Evolutionary conservation across 2,113 vertebrate species (phyloP), one percentile per base, ranked within the genome.

Genomic region (Tragelaphus strepsiceros): DNA sequence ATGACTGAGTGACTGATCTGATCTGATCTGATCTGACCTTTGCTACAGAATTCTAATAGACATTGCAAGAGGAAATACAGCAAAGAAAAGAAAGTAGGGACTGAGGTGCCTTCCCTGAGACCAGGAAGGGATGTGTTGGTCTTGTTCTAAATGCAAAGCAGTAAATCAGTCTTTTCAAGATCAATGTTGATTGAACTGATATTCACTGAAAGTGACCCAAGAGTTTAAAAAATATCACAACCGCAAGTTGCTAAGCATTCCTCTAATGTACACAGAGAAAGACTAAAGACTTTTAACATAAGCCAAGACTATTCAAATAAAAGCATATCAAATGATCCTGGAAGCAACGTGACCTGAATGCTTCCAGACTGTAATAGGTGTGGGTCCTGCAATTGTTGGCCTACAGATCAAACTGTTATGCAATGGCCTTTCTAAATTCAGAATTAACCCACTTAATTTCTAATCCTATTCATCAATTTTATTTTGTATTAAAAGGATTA

Each of bases 211-310:
- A 94, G 91, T 53, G 43, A 86, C 56, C 58, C 67, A 86, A 94
- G 82, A 90, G 88, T 91, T 97, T 95, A 85, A 98, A 59, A 95
- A 94, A 82, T 94, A 91, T 96, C 96, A 59, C 78, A 96, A 91
- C 28, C 39, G 94, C 67, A 43, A 82, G 97, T 98, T 98, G 94
- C 98, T 98, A 97, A 97, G 97, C 96, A 97, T 94, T 30, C 13
- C n/a, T 88, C 94, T 89, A 97, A 95, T 58, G 91, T 94, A 98
- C 93, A 97, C 89, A 98, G 93, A 94, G 46, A 26, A 88, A 94
- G 71, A 95, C 85, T 92, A 62, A 95, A 97, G 82, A 97, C 87
- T 96, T 86, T 94, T 90, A 96, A 95, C 77, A 95, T 24, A 89
- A 39, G 35, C 93, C 64, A 96, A 88, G 67, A 87, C 93, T 94